A percentile compares a stretch with the other conserved stretches of the same genome.
These are phyloP conservation scores for Calonectris borealis DNA, from an alignment of 2,113 vertebrate species.

Conservation along the genomic window DNA sequence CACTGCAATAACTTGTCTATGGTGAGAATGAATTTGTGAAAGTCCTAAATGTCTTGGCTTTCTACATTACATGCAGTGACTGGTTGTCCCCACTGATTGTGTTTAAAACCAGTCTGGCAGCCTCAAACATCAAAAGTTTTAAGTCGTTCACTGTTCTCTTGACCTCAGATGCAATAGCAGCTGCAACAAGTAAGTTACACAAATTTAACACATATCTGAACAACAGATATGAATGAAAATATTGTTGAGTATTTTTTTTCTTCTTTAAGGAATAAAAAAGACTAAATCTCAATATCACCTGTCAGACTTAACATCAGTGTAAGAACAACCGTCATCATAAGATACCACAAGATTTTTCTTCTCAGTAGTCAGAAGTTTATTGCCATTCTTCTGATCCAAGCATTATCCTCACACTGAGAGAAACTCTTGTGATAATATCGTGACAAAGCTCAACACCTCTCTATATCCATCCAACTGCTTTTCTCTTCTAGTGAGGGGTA, in stretches of 20 bases:
- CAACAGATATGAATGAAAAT: not conserved
- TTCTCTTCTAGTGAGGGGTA: not conserved
- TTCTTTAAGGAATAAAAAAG: not conserved
- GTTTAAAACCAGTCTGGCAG: not conserved
- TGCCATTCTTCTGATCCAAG: not conserved
- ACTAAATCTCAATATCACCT: not conserved
- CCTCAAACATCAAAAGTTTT: not conserved
- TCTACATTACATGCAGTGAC: fast-evolving
- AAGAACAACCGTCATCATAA: not conserved
- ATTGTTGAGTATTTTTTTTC: not conserved
- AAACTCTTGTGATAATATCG: not conserved
- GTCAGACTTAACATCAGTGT: not conserved
- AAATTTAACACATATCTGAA: not conserved
- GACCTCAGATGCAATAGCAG: not conserved
- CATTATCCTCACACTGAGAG: not conserved
- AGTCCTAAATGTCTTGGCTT: not conserved
- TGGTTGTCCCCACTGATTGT: not conserved
- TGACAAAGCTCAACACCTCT: not conserved
- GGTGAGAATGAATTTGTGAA: not conserved
- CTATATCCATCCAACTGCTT: not conserved
- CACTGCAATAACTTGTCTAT: not conserved
- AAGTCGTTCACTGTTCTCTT: not conserved
- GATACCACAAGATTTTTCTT: not conserved
- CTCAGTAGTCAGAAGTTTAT: not conserved
- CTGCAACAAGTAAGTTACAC: not conserved